A percentile compares a stretch with the other conserved stretches of the same genome.
phyloP scores from a whole-genome alignment of 2,113 vertebrate species.

The Montifringilla adamsi region DNA sequence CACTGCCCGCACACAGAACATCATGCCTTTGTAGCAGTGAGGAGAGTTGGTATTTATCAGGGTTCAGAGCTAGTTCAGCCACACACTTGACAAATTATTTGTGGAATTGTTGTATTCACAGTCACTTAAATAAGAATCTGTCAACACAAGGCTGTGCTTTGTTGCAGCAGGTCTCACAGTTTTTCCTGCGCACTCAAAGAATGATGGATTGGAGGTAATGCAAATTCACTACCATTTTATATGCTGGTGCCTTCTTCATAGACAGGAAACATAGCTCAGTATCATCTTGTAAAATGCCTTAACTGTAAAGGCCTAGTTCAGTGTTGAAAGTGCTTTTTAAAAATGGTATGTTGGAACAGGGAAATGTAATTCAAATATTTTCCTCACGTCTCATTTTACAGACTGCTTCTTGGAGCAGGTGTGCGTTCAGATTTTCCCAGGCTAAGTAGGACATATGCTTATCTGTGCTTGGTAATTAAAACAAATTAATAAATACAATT shows the following conservation, averaged over 20 bases:
- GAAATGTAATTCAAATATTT: constrained; percentile 69
- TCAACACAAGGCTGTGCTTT: constrained; percentile 88
- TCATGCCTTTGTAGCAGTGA: constrained; percentile 73
- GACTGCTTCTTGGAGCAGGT: constrained; percentile 62
- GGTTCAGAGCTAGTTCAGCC: constrained; percentile 98
- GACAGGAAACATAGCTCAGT: constrained; percentile 94
- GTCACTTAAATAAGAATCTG: constrained; percentile 99
- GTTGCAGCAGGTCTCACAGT: constrained; percentile 80
- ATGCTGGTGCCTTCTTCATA: constrained; percentile 86
- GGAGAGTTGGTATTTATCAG: constrained; percentile 84
- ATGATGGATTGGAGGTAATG: constrained; percentile 98
- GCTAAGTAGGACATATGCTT: constrained; percentile 59
- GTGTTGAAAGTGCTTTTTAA: constrained; percentile 63
- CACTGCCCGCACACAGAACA: constrained; percentile 67
- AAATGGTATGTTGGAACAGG: constrained; percentile 62
- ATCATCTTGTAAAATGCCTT: constrained; percentile 91
- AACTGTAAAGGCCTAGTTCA: constrained; percentile 76
- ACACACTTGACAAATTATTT: constrained; percentile 99
- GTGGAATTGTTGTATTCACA: constrained; percentile 99
- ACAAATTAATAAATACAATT: constrained; percentile 77
- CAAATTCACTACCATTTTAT: constrained; percentile 99
- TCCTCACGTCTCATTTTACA: constrained; percentile 61
- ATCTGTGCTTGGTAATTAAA: constrained; percentile 68
- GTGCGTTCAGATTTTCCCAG: constrained; percentile 34
- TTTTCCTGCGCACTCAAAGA: constrained; percentile 81